These are phyloP conservation scores for Dichetophora obliterata DNA, from an alignment of 2,888 invertebrate genomes.

Conservation along the genomic window DNA sequence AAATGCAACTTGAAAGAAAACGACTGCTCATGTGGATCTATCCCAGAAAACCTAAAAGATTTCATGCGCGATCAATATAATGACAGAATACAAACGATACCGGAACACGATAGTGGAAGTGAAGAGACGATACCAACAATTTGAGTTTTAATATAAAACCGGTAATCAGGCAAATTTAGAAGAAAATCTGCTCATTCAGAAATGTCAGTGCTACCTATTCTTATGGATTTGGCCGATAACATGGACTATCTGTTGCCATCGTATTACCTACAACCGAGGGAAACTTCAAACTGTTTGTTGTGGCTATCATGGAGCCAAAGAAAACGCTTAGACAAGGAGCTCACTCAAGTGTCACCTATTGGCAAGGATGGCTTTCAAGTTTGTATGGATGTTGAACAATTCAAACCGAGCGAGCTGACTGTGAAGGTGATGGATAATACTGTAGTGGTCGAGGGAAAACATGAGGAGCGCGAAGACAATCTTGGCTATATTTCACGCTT, in stretches of 20 bases:
- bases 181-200: background rate
- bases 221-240: constrained; percentile 57
- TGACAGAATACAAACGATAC: too few relatives aligned
- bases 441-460: constrained; percentile 78
- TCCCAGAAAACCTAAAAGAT: too few relatives aligned
- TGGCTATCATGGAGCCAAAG: background rate
- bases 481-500: constrained; percentile 81
- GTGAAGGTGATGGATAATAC: constrained; percentile 74
- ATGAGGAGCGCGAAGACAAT: constrained; percentile 79
- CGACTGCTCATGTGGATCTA: too few relatives aligned
- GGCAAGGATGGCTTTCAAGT: constrained; percentile 79
- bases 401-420: constrained; percentile 78
- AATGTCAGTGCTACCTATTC: constrained; percentile 57
- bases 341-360: constrained; percentile 48
- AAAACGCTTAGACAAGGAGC: constrained; percentile 6
- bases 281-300: background rate
- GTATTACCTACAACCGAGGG: background rate
- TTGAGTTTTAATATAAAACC: background rate
- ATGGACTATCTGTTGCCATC: constrained; percentile 47
- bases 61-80: too few relatives aligned
- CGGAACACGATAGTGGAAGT: too few relatives aligned
- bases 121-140: too few relatives aligned
- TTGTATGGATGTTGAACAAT: constrained; percentile 78
- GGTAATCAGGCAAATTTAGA: background rate
- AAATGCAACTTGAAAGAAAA: too few relatives aligned